phyloP scores from a whole-genome alignment of 2,797 vertebrate species.

The Sebastes nivosus region DNA sequence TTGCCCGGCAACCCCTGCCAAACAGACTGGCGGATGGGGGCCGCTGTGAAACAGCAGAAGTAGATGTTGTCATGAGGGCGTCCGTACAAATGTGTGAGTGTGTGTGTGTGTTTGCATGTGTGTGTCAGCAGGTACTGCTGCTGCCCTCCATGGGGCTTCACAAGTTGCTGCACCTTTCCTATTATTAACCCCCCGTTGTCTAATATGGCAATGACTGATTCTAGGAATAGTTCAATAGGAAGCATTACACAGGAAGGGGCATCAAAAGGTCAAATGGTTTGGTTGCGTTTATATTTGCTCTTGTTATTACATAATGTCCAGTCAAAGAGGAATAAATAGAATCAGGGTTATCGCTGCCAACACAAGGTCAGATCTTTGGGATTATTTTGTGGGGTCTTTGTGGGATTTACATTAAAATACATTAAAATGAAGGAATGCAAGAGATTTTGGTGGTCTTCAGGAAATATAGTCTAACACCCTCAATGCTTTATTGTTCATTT shows the following conservation, averaged over 20 bases:
- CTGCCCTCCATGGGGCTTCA: constrained; percentile 64
- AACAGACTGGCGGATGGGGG: constrained; percentile 66
- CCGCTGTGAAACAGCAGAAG: constrained; percentile 58
- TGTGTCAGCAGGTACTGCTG: constrained; percentile 38
- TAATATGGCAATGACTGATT: neutral
- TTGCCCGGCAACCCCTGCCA: constrained; percentile 74
- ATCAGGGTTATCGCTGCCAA: neutral
- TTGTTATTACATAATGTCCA: neutral
- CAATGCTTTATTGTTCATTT: neutral
- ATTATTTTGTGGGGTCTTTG: neutral
- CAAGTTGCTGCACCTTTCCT: constrained; percentile 31
- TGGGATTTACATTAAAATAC: neutral
- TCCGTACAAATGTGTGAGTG: constrained; percentile 25
- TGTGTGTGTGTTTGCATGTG: neutral
- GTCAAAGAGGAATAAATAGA: neutral
- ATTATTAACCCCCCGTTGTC: neutral
- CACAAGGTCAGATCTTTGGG: neutral
- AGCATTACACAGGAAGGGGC: neutral
- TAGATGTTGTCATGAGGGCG: constrained; percentile 50
- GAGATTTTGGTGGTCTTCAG: neutral
- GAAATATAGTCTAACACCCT: neutral
- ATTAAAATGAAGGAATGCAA: neutral
- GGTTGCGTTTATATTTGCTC: neutral
- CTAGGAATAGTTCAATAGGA: neutral
- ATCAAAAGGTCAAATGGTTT: constrained; percentile 9